phyloP scores from a whole-genome alignment of 2,888 invertebrate species.

The Rhodophaea formosa region DNA sequence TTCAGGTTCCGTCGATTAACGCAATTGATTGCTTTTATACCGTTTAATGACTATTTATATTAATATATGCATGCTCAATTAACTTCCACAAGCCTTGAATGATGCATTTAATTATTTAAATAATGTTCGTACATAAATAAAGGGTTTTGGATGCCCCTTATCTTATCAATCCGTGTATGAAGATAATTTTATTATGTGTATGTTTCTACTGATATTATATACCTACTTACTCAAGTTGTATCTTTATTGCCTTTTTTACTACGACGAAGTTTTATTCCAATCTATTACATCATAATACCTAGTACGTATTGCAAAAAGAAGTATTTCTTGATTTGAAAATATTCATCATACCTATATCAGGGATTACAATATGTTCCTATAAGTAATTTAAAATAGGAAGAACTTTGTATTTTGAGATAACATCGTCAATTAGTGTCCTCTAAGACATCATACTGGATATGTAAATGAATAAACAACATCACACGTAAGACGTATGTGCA shows the following conservation, averaged over 20 bases:
- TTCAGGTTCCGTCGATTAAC: constrained; percentile 37
- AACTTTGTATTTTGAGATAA: too few species aligned
- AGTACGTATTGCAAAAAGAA: too few species aligned
- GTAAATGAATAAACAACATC: neutral
- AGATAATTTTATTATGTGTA: constrained; percentile 44
- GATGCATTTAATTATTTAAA: neutral
- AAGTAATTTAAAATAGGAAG: too few species aligned
- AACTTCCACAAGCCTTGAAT: neutral
- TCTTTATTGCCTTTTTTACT: neutral
- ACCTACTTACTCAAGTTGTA: constrained; percentile 36
- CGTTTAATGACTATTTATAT: constrained; percentile 19
- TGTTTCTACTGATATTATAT: constrained; percentile 29
- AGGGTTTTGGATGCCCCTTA: constrained; percentile 32
- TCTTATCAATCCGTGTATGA: constrained; percentile 48
- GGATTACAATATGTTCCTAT: too few species aligned
- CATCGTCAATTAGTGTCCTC: neutral
- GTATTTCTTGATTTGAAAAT: too few species aligned
- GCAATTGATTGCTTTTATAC: constrained; percentile 2
- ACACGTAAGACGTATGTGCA: neutral
- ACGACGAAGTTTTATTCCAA: neutral
- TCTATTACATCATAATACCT: neutral
- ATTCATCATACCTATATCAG: too few species aligned
- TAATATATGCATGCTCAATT: constrained; percentile 12
- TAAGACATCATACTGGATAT: neutral
- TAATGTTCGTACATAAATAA: neutral